phyloP scores from a whole-genome alignment of 2,797 vertebrate species.

The Centropyge bicolor region DNA sequence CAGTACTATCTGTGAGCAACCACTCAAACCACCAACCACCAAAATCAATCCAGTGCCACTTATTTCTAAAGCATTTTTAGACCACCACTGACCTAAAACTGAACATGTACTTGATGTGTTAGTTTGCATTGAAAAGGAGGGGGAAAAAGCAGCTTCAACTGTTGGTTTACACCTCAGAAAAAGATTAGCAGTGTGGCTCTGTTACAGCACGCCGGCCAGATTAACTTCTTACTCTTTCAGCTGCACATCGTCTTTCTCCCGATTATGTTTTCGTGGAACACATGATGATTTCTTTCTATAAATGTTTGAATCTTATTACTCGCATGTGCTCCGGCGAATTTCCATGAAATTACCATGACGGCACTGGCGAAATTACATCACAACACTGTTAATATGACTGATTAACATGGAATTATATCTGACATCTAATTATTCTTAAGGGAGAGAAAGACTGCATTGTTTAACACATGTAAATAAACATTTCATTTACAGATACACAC shows the following conservation, averaged over 20 bases:
- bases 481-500: not conserved
- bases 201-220: constrained; percentile 8
- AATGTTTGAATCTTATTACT: constrained; percentile 36
- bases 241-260: constrained; percentile 7
- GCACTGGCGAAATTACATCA: constrained; percentile 33
- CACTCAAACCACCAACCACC: no score
- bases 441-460: constrained; percentile 80
- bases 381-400: constrained; percentile 13
- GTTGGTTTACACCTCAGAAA: constrained; percentile 4
- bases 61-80: constrained; percentile 5
- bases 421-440: constrained; percentile 81
- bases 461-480: constrained; percentile 71
- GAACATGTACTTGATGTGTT: constrained; percentile 15
- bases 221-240: constrained; percentile 21
- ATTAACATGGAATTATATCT: constrained; percentile 52
- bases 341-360: constrained; percentile 34
- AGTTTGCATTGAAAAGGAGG: constrained; percentile 1
- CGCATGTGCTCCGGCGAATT: constrained; percentile 5
- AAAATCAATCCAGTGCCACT: not conserved
- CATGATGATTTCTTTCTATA: constrained; percentile 17
- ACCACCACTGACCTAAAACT: constrained; percentile 12
- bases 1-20: not conserved
- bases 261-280: constrained; percentile 37
- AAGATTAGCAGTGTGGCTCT: constrained; percentile 28
- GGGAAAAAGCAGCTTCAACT: not conserved